Evolutionary conservation across 2,888 invertebrate species (phyloP).

Genomic region (Melangyna quadrimaculata): DNA sequence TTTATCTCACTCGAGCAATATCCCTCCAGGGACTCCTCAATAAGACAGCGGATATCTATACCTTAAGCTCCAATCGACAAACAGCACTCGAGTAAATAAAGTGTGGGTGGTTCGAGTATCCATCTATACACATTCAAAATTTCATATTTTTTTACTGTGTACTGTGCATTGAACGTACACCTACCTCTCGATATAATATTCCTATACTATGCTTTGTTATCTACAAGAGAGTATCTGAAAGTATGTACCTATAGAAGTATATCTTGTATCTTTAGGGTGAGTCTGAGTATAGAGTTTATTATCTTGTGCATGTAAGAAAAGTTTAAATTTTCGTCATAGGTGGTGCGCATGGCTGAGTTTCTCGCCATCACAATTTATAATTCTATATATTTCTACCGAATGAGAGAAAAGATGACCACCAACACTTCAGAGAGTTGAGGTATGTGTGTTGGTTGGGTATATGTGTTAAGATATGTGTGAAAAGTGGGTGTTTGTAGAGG

Average conservation of each 20-base stretch:
- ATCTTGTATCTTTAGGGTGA: constrained; percentile 17
- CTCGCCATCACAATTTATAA: constrained; percentile 44
- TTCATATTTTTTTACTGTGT: neutral
- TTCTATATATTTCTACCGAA: constrained; percentile 26
- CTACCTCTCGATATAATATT: too few relatives aligned
- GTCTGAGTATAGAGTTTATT: neutral
- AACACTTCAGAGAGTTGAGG: constrained; percentile 31
- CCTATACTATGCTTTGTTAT: constrained; percentile 4
- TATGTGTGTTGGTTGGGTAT: neutral
- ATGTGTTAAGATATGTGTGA: constrained; percentile 9
- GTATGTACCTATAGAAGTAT: neutral
- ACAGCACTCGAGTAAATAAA: constrained; percentile 64
- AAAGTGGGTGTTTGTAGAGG: constrained; percentile 25
- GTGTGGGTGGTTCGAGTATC: constrained; percentile 71
- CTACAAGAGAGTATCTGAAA: constrained; percentile 12
- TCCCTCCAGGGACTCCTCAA: constrained; percentile 7
- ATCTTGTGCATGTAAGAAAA: constrained; percentile 30
- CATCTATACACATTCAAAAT: constrained; percentile 6
- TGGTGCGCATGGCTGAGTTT: constrained; percentile 61
- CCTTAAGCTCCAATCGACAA: constrained; percentile 64
- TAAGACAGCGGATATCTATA: constrained; percentile 15
- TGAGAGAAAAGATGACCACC: constrained; percentile 66
- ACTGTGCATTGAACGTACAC: neutral
- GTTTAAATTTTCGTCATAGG: constrained; percentile 32
- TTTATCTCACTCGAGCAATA: constrained; percentile 38